Conservation (phyloP, 2,888 invertebrate genomes). For the Vesta saturnalis region DNA sequence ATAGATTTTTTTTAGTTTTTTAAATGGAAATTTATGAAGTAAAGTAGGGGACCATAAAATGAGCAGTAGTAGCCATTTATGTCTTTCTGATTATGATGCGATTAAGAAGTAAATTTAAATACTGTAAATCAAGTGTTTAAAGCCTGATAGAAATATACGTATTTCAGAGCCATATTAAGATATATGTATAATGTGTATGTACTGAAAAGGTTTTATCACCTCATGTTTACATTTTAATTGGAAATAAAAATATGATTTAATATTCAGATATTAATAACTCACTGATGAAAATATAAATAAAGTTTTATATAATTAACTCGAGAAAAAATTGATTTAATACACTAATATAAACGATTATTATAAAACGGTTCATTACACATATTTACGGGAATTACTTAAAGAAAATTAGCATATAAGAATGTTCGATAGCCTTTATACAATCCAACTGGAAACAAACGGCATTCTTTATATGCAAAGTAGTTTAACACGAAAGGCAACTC, state of each 20-base stretch:
- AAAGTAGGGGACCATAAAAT: neutral
- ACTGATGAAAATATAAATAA: conserved; percentile 15
- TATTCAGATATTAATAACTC: neutral
- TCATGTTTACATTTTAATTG: conserved; percentile 11
- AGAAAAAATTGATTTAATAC: conserved; percentile 22
- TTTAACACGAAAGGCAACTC: conserved; percentile 40
- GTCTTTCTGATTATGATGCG: conserved; percentile 5
- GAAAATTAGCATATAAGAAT: conserved; percentile 34
- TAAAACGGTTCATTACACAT: conserved; percentile 35
- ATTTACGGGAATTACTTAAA: conserved; percentile 28
- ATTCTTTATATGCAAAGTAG: conserved; percentile 47
- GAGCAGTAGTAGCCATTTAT: neutral
- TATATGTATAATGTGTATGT: neutral
- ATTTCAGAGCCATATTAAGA: conserved; percentile 10
- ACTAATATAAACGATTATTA: conserved; percentile 22
- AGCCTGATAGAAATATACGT: conserved; percentile 8
- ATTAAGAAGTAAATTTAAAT: conserved; percentile 13
- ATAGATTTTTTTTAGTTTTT: conserved; percentile 23
- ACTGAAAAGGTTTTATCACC: neutral
- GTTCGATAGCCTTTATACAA: conserved; percentile 32
- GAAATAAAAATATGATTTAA: conserved; percentile 11
- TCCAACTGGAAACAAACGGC: conserved; percentile 35
- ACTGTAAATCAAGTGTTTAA: conserved; percentile 11
- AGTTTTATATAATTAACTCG: conserved; percentile 14
- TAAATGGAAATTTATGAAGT: neutral